Base-by-base conservation (phyloP, 2,797 vertebrate genomes). In the Nannoperca obscura region DNA sequence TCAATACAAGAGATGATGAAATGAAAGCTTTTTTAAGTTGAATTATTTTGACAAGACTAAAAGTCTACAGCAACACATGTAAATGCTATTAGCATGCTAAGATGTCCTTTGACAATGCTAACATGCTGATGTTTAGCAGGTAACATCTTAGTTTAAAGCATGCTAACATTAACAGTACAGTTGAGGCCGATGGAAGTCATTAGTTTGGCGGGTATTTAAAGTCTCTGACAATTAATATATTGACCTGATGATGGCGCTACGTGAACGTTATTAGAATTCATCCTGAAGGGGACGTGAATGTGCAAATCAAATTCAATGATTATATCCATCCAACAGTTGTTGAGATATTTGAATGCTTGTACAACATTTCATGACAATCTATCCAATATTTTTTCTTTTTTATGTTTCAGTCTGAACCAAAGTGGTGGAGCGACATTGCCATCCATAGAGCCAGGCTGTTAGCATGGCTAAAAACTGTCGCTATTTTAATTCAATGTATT, bases 1-100 rank as follows among this genome's bases (percentile, higher is more conserved):
- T 40, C 0, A 1, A n/a, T 58, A 22, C 19, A 30, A 32, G 42
- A 12, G 0, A 13, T 36, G 30, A 32, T 34, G 0, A 36, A 2
- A 5, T 20, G 6, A 14, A 38, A 13, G 11, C n/a, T 14, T 20
- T 0, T 20, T 2, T 1, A 30, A 44, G 9, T 44, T 9, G 3
- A 47, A 36, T 57, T 4, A 36, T 57, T 65, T 60, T 2, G 27
- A 22, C 6, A 20, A 67, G 50, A 52, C 22, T 54, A 24, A 66
- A 14, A 34, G 30, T 7, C 40, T 46, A 30, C 15, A 49, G 24
- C 4, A 46, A 36, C 5, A 13, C 2, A 24, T 15, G 8, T 30
- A 14, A 32, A 30, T 32, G 60, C 24, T 46, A 38, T 11, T 11
- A 38, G 36, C 36, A 19, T 58, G 30, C 68, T 60, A 71, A 59